Percentiles rank a stretch among this genome's conserved stretches.
Conservation (phyloP, 2,797 vertebrate genomes). For the Heliangelus exortis region DNA sequence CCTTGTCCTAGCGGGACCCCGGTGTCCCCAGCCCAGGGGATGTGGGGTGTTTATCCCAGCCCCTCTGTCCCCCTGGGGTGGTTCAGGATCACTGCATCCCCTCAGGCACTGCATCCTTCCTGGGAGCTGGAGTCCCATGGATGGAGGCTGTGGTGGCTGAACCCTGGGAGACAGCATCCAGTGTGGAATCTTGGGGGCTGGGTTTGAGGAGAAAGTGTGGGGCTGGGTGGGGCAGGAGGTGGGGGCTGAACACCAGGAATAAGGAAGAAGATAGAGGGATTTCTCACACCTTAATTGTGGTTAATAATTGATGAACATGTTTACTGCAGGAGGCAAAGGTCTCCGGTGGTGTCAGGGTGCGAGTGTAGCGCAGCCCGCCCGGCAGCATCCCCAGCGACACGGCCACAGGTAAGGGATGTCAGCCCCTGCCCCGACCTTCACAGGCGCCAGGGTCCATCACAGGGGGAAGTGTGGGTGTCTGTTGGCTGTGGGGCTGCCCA, state of each 20-base stretch:
- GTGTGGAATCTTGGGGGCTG: rapidly evolving
- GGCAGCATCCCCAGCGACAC: not conserved
- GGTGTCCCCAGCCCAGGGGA: not conserved
- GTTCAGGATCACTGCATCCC: not conserved
- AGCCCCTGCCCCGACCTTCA: rapidly evolving
- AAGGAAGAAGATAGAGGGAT: not conserved
- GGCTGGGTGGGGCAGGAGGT: not conserved
- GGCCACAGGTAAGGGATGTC: constrained; percentile 22
- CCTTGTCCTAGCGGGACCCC: not conserved
- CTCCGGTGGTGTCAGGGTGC: not conserved
- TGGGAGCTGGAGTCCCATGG: not conserved
- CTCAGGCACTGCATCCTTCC: not conserved
- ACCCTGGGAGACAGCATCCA: rapidly evolving
- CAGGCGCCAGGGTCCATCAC: rapidly evolving
- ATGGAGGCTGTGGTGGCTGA: not conserved
- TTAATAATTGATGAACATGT: constrained; percentile 67
- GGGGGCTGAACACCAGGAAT: not conserved
- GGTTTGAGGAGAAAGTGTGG: rapidly evolving
- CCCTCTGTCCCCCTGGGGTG: not conserved
- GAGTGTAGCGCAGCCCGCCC: not conserved
- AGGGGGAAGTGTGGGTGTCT: not conserved
- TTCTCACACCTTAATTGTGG: constrained; percentile 51
- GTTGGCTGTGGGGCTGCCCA: not conserved
- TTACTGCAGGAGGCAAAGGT: constrained; percentile 71
- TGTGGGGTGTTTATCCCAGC: not conserved